A percentile compares a stretch with the other conserved stretches of the same genome.
Conservation (phyloP, 1,140 invertebrate species). For the Semibalanus balanoides region DNA sequence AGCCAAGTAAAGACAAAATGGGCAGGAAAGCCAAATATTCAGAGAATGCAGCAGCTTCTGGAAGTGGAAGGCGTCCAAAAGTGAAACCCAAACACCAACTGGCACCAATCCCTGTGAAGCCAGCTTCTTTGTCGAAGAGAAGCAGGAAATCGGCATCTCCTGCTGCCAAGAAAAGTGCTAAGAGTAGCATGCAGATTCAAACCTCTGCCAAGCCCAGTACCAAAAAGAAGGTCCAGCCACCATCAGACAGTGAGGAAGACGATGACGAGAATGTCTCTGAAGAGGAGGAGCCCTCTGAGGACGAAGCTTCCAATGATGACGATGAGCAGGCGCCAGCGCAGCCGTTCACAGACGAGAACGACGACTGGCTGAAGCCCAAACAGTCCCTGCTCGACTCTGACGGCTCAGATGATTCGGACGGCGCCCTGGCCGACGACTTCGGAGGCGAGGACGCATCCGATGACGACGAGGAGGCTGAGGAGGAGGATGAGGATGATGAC, state of each 20-base stretch:
- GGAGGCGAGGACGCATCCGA: conserved; percentile 45
- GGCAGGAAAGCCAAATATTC: neutral
- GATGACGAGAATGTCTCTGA: conserved; percentile 17
- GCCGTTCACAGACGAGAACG: conserved; percentile 53
- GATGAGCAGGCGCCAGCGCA: conserved; percentile 14
- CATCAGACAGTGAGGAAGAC: conserved; percentile 3
- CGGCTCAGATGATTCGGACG: conserved; percentile 30
- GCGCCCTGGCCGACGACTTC: conserved; percentile 27
- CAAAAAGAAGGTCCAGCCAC: neutral
- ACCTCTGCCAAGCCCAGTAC: neutral
- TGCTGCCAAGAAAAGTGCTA: too few species aligned
- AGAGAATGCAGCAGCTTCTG: neutral
- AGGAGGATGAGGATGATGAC: conserved; percentile 25
- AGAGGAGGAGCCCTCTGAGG: neutral
- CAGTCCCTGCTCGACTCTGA: conserved; percentile 31
- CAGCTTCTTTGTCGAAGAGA: conserved; percentile 21
- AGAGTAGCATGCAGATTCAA: too few species aligned
- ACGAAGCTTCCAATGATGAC: conserved; percentile 12
- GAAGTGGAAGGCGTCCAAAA: neutral
- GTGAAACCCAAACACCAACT: neutral
- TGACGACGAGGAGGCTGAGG: conserved; percentile 28
- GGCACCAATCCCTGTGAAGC: neutral
- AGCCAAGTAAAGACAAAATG: neutral
- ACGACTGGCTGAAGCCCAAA: conserved; percentile 45
- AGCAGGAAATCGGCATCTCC: conserved; percentile 24